Conservation (phyloP, 2,797 vertebrate genomes). For the Neomorphus geoffroyi region DNA sequence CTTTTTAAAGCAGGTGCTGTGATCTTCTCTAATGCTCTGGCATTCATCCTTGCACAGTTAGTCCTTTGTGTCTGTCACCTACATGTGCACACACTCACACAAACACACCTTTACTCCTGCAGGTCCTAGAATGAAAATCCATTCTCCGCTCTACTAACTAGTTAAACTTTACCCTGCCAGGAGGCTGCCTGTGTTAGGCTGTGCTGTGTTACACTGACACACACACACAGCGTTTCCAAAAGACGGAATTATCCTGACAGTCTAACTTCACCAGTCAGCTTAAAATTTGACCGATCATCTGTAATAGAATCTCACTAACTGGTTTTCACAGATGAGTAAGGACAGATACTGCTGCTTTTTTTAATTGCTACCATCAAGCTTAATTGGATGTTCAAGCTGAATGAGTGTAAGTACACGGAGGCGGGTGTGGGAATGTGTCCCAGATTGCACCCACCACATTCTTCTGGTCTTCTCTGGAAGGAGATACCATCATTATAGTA, state of each 20-base stretch:
- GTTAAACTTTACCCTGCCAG: neutral
- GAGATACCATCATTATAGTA: conserved; percentile 18
- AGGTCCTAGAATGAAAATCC: neutral
- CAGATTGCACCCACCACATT: conserved; percentile 45
- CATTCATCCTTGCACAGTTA: neutral
- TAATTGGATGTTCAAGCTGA: conserved; percentile 46
- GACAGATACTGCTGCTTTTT: conserved; percentile 40
- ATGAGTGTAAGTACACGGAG: conserved; percentile 8
- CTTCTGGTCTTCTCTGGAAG: conserved; percentile 32
- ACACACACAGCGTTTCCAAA: neutral
- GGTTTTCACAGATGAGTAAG: conserved; percentile 44
- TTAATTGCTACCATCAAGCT: conserved; percentile 40
- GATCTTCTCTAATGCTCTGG: neutral
- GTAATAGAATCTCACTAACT: conserved; percentile 11
- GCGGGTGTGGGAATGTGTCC: conserved; percentile 39
- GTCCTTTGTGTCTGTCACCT: neutral
- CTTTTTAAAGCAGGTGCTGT: neutral
- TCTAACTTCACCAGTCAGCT: neutral
- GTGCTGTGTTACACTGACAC: neutral
- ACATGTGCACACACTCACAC: accelerated
- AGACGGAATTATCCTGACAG: neutral
- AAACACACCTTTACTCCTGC: neutral
- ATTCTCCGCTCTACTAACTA: neutral
- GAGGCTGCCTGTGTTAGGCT: neutral
- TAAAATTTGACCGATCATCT: conserved; percentile 44